A percentile compares a stretch with the other conserved stretches of the same genome.
phyloP scores from a whole-genome alignment of 2,797 vertebrate species.

The Alauda arvensis region DNA sequence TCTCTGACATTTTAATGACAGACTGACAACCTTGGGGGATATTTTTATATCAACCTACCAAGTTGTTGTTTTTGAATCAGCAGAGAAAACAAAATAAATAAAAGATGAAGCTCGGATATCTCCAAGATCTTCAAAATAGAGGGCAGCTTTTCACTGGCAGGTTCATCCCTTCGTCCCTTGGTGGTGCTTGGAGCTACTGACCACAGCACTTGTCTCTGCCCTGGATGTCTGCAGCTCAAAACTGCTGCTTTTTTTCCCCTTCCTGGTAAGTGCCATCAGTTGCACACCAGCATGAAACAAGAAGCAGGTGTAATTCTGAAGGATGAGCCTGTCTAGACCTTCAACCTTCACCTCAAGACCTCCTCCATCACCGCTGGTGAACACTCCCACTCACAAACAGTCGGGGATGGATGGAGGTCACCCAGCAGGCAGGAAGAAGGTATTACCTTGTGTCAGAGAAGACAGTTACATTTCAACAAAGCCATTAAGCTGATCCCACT shows the following conservation, averaged over 20 bases:
- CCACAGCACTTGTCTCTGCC: not conserved
- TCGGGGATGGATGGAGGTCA: not conserved
- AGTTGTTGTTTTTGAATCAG: constrained; percentile 4
- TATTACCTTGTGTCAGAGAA: not conserved
- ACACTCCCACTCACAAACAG: fast-evolving
- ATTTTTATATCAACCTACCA: constrained; percentile 25
- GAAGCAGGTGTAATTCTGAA: not conserved
- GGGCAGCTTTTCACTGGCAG: not conserved
- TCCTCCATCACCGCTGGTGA: not conserved
- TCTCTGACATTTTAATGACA: constrained; percentile 43
- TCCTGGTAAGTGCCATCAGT: fast-evolving
- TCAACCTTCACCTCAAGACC: not conserved
- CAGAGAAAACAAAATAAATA: constrained; percentile 31
- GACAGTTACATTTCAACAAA: not conserved
- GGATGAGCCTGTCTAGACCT: not conserved
- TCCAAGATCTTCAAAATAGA: not conserved
- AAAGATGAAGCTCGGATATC: not conserved
- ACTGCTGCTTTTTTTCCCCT: not conserved
- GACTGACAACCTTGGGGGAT: constrained; percentile 31
- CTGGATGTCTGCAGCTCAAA: not conserved
- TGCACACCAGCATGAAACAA: not conserved
- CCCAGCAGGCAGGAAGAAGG: not conserved
- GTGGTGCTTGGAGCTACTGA: not conserved
- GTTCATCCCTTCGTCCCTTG: not conserved
- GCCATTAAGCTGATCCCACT: not conserved